Evolutionary conservation across 2,888 invertebrate genomes (phyloP).

Genomic region (Eilema depressum): DNA sequence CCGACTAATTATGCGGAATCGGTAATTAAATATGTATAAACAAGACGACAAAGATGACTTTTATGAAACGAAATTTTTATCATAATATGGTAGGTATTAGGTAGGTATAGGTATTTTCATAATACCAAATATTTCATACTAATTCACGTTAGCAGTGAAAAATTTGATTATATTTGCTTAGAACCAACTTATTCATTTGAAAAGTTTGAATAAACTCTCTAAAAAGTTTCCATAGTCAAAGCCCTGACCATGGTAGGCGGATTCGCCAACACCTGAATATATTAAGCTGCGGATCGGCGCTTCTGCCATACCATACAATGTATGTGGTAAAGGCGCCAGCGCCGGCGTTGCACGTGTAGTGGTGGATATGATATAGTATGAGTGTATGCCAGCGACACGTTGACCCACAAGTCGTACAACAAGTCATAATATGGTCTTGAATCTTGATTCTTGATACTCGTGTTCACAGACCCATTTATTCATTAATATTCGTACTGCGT

Average conservation of each 20-base stretch:
- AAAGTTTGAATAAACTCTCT: background rate
- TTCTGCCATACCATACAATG: conserved; percentile 16
- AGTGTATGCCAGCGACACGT: background rate
- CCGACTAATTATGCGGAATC: background rate
- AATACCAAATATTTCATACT: no score
- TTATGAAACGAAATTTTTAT: no score
- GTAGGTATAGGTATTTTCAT: no score
- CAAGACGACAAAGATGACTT: no score
- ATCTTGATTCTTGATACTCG: conserved; percentile 23
- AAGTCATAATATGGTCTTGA: background rate
- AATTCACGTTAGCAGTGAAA: no score
- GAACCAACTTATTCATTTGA: no score
- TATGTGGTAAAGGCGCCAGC: background rate
- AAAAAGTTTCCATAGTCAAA: background rate
- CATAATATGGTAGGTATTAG: no score
- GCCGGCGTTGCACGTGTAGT: background rate
- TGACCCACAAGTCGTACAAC: conserved; percentile 6
- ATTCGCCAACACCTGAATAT: conserved; percentile 19
- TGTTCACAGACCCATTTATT: conserved; percentile 33
- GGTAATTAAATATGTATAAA: no score
- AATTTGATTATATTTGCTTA: no score
- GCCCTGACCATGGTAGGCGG: background rate
- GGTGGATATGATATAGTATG: background rate
- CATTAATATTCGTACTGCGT: conserved; percentile 46
- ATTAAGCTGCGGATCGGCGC: conserved; percentile 30